Evolutionary conservation across 2,797 vertebrate genomes (phyloP), one percentile per base, ranked within the genome.

Genomic region (Synanceia verrucosa): DNA sequence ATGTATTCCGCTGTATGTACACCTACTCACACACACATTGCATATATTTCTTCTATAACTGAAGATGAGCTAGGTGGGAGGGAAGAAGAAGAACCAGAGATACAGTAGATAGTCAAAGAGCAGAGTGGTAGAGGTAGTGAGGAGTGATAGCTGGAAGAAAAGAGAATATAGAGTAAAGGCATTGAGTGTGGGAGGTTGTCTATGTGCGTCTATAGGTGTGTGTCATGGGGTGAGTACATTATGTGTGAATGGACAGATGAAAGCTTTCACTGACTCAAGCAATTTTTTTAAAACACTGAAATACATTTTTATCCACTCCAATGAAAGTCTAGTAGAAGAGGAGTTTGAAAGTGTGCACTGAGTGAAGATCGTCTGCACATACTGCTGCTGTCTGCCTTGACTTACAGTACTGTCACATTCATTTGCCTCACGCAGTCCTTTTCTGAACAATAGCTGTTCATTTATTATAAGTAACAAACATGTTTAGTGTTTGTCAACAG

Each of bases 211-310:
- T 29, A 23, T 34, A 46, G 26, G 23, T 81, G 46, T 58, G 21
- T 37, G 60, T 37, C 46, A 37, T 37, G 23, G 37, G 44, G 46
- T 63, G 44, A 58, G 46, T 69, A 61, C 14, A 48, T 31, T n/a
- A 39, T 46, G 56, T 73, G 48, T 52, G 41, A 58, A 61, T 41
- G 50, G 68, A 81, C 60, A 84, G 73, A 87, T 90, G 75, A 86
- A 82, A 80, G 76, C 64, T 83, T 88, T 85, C 43, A 78, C 69
- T 76, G 64, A 87, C 89, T 72, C 67, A 58, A 73, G 79, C 50
- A 81, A 68, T 82, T 79, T 86, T 83, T 80, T 77, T 71, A 37
- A 83, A 79, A 64, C 31, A 18, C 23, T 75, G 78, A 82, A 84
- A 76, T 65, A 51, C 58, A 82, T 78, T 71, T 60, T 71, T 60